A percentile compares a stretch with the other conserved stretches of the same genome.
These are phyloP conservation scores for Ptychodera flava DNA, from an alignment of 35 echinoderm and acorn worm genomes.

Conservation along the genomic window DNA sequence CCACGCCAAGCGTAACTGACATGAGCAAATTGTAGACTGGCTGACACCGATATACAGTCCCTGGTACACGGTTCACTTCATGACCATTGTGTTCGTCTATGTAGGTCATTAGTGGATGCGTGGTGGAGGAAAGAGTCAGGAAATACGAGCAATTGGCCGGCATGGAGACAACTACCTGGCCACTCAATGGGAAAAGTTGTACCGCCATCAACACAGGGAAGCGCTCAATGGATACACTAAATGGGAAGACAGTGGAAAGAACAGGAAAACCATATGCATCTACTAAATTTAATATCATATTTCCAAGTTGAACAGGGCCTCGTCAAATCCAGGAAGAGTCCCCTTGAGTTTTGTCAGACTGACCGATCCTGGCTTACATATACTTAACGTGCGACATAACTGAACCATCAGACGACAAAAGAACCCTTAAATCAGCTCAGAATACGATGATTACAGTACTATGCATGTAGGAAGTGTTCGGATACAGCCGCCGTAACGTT, in stretches of 20 bases:
- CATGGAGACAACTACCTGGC: neutral
- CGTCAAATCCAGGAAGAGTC: neutral
- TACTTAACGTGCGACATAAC: no score
- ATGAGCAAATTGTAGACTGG: neutral
- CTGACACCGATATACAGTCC: neutral
- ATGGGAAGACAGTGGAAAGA: neutral
- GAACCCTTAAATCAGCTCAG: no score
- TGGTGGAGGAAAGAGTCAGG: neutral
- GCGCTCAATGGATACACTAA: neutral
- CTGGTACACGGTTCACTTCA: neutral
- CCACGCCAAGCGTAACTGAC: neutral
- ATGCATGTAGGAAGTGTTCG: no score
- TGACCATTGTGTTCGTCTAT: neutral
- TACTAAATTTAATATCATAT: neutral
- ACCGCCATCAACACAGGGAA: neutral
- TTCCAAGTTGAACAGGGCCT: neutral
- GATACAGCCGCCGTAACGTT: no score
- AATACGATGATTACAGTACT: no score
- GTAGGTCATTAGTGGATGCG: neutral
- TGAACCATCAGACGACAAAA: no score
- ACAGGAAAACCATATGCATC: neutral
- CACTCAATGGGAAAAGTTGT: neutral
- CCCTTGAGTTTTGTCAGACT: neutral
- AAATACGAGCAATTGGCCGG: neutral
- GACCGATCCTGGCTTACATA: no score